These are phyloP conservation scores for Candoia aspera DNA, from an alignment of 2,113 vertebrate species.

Conservation along the genomic window DNA sequence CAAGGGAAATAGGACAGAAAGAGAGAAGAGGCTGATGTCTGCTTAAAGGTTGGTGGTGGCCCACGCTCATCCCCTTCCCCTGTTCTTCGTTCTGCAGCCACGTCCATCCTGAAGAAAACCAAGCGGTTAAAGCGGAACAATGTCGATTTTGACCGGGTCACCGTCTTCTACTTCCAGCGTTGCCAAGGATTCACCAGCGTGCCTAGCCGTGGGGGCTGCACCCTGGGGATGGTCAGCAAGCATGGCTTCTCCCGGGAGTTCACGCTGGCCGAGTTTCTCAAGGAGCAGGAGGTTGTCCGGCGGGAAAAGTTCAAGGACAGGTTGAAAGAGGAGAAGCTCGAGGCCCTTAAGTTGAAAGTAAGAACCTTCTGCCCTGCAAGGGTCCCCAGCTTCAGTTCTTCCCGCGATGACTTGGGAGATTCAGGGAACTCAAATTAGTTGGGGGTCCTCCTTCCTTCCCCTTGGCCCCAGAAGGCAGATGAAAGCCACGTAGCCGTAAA, in stretches of 20 bases:
- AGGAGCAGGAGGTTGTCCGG: constrained; percentile 82
- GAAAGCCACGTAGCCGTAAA: background rate
- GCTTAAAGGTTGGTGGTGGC: background rate
- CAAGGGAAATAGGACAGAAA: too few species aligned
- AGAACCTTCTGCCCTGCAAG: background rate
- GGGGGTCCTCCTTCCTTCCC: background rate
- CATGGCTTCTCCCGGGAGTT: constrained; percentile 83
- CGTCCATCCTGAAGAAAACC: constrained; percentile 89
- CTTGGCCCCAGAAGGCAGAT: background rate
- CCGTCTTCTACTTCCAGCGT: constrained; percentile 93
- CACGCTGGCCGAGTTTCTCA: constrained; percentile 86
- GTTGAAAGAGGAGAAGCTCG: constrained; percentile 89
- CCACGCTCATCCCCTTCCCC: background rate
- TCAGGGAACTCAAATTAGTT: background rate
- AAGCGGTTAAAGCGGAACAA: constrained; percentile 79
- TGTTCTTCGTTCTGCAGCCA: constrained; percentile 70
- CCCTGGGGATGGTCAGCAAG: constrained; percentile 90
- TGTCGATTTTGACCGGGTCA: constrained; percentile 90
- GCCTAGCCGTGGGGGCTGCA: constrained; percentile 93
- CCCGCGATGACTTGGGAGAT: background rate
- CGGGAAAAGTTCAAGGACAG: constrained; percentile 83
- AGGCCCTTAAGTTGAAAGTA: constrained; percentile 85
- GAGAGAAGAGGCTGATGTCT: background rate
- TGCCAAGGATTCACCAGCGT: constrained; percentile 98
- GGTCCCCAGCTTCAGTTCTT: background rate